Evolutionary conservation across 2,113 vertebrate species (phyloP), one percentile per base, ranked within the genome.

Genomic region (Ophiodon elongatus): DNA sequence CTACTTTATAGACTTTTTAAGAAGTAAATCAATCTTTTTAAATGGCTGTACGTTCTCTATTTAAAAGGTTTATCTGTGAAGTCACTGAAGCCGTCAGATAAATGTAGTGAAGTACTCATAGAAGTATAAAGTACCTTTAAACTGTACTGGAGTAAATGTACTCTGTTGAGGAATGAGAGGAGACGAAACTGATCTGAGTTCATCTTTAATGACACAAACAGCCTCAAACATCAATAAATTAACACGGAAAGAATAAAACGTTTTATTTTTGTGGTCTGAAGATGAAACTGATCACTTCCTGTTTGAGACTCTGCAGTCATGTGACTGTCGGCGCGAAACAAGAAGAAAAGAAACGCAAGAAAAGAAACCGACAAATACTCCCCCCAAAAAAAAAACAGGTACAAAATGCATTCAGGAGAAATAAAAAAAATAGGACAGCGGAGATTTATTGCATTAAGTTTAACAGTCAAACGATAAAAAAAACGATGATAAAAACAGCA

Each of bases 181-280:
- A 76, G 35, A 33, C 71, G 9, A 45, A 2, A 2, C 7, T 35
- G 45, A 65, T 85, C 57, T 7, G 50, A 81, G 45, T 60, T 80
- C 47, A 56, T 63, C 77, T 91, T 91, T 68, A 87, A 84, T 89
- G 85, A 76, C 66, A 83, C 76, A 80, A 77, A 82, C 86, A 74
- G 62, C 62, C 4, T 71, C 68, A 70, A 41, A 52, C 74, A 73
- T 52, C 33, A 84, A 88, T 86, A 80, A 82, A 68, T 79, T 43
- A 82, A 79, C 35, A 73, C 0, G 1, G 17, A 29, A 71, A 56
- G 80, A 70, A 60, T 23, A 7, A 15, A 69, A 35, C 45, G 1
- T 52, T 82, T 68, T 23, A 37, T 74, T 50, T 50, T 41, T 3
- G 6, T 0, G 31, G 17, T 33, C 31, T 19, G 33, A 6, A 31